phyloP scores from a whole-genome alignment of 2,797 vertebrate genomes.

The Pipistrellus pipistrellus region DNA sequence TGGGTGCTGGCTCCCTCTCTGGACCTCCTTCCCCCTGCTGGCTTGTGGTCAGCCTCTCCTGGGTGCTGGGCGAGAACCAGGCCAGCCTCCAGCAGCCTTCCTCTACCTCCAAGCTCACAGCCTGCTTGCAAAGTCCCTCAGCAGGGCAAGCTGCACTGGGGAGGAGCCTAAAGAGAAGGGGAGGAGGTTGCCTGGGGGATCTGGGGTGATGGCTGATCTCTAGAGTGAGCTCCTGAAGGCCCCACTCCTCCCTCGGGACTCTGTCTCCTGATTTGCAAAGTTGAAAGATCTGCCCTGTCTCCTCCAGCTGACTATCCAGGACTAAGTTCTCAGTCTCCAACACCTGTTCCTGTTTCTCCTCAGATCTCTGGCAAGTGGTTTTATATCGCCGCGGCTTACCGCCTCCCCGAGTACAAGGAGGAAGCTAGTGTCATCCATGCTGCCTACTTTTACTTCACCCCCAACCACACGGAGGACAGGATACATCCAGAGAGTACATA shows the following conservation, averaged over 20 bases:
- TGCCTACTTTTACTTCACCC: not conserved
- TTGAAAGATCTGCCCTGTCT: fast-evolving
- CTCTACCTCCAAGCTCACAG: not conserved
- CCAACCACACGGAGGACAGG: not conserved
- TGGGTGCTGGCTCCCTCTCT: not conserved
- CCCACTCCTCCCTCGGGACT: too few relatives aligned
- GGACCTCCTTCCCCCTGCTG: not conserved
- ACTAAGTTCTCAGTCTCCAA: not conserved
- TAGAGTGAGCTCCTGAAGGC: too few relatives aligned
- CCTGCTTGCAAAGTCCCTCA: not conserved
- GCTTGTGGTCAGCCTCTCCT: not conserved
- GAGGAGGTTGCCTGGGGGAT: too few relatives aligned
- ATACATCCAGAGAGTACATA: fast-evolving
- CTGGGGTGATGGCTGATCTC: not conserved
- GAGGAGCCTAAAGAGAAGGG: fast-evolving
- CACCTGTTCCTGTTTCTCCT: not conserved
- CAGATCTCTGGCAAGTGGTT: constrained; percentile 84
- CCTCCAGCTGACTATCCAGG: not conserved
- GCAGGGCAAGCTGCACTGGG: not conserved
- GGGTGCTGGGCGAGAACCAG: not conserved
- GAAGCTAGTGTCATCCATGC: fast-evolving
- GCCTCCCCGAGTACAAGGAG: fast-evolving
- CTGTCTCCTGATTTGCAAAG: not conserved
- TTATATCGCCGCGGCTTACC: not conserved
- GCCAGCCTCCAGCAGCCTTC: not conserved